These are phyloP conservation scores for Anorthoa munda DNA, from an alignment of 2,888 invertebrate genomes.

Conservation along the genomic window DNA sequence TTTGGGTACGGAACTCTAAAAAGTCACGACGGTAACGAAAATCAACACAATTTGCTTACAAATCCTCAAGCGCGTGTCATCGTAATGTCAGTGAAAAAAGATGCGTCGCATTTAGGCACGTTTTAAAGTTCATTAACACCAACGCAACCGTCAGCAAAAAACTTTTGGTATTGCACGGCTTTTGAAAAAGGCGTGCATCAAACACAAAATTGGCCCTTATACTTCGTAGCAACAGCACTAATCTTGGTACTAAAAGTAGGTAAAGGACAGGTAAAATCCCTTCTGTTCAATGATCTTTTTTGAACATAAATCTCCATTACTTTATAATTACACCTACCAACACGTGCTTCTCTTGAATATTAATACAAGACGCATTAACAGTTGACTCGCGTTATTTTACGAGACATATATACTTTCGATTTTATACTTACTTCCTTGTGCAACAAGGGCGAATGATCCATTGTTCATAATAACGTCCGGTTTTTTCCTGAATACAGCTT, in stretches of 20 bases:
- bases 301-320: slow-evolving; percentile 40
- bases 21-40: too few relatives aligned
- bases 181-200: too few relatives aligned
- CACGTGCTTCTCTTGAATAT: slow-evolving; percentile 22
- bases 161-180: not conserved
- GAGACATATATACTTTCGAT: slow-evolving; percentile 53
- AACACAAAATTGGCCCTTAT: not conserved
- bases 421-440: slow-evolving; percentile 49
- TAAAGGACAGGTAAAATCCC: not conserved
- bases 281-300: slow-evolving; percentile 45
- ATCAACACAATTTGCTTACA: not conserved
- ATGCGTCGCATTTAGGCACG: not conserved
- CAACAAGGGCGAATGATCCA: slow-evolving; percentile 36
- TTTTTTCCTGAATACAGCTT: slow-evolving; percentile 3
- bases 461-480: not conserved
- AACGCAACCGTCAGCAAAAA: not conserved
- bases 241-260: not conserved
- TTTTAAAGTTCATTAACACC: not conserved
- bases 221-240: not conserved
- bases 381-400: slow-evolving; percentile 33
- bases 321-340: slow-evolving; percentile 25
- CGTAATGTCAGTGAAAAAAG: too few relatives aligned
- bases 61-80: not conserved
- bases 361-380: slow-evolving; percentile 18
- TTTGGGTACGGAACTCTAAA: too few relatives aligned